Base-by-base conservation (phyloP, 2,797 vertebrate genomes). In the Pteronotus mesoamericanus region DNA sequence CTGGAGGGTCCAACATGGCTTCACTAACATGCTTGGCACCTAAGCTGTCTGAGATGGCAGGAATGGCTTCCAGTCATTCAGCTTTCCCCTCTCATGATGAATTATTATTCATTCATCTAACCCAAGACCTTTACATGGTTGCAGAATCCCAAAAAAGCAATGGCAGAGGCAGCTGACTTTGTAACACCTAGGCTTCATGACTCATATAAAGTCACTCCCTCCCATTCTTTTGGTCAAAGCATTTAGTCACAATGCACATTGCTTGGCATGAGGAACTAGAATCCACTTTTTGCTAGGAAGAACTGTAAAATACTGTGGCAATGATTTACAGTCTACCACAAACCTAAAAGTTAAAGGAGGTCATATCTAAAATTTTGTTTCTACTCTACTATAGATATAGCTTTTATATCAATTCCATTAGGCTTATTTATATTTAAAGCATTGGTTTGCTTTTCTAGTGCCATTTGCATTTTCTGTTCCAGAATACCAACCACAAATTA, bases 401-500 rank as follows among this genome's bases (percentile, higher is more conserved):
- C 26, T 82, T 97, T 94, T 66, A 37, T 92, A 55, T 92, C 19
- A 66, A 42, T 82, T 39, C 61, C 46, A 53, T 59, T 69, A 79
- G 37, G 77, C 21, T 66, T 46, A 72, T 26, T 93, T 94, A 55
- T 74, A 71, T 79, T 92, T 86, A 51, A 95, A 87, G 15, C 7
- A 84, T 53, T 87, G 29, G 37, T 90, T 69, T 80, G n/a, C 89
- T 53, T 95, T 89, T 89, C 59, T 44, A 95, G 66, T 84, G 37
- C 64, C 55, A 5, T 46, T 51, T 95, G 3, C 44, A 88, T 79
- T 64, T 92, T 90, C 66, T 83, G 3, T 80, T 94, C 48, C 18
- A 83, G 85, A 86, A 77, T 6, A 51, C 57, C 88, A 80, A 92
- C 46, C 26, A 79, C 55, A 29, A 44, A 68, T 74, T 75, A 69